A percentile compares a stretch with the other conserved stretches of the same genome.
Conservation (phyloP, 1,140 invertebrate species). For the Drosophila parabipectinata region DNA sequence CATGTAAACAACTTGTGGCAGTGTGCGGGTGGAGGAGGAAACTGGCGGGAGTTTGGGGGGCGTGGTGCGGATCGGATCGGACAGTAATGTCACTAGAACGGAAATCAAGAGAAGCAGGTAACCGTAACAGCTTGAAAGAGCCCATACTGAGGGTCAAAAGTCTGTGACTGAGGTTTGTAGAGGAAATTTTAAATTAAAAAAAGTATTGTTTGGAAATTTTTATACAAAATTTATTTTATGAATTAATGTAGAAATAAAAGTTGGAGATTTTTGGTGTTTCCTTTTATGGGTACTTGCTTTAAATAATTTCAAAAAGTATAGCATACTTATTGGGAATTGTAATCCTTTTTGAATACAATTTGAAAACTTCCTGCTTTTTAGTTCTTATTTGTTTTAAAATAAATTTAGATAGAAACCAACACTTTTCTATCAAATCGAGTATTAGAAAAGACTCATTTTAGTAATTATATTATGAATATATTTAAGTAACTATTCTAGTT, state of each 20-base stretch:
- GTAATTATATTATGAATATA: background rate
- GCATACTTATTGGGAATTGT: background rate
- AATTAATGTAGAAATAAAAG: background rate
- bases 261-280: background rate
- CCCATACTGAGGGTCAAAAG: conserved; percentile 43
- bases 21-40: conserved; percentile 56
- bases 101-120: conserved; percentile 59
- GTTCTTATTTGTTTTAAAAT: too few relatives aligned
- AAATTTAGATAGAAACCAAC: too few relatives aligned
- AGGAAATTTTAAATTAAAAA: background rate
- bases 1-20: conserved; percentile 78
- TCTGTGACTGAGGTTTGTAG: background rate
- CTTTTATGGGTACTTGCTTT: background rate
- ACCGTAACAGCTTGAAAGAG: conserved; percentile 29
- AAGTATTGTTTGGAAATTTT: too few relatives aligned
- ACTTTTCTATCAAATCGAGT: background rate
- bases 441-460: background rate
- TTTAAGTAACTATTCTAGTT: background rate
- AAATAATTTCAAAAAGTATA: background rate
- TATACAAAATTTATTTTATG: too few relatives aligned
- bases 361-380: background rate
- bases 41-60: conserved; percentile 3
- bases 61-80: conserved; percentile 8
- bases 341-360: background rate
- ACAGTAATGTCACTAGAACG: conserved; percentile 61